Evolutionary conservation across 2,113 vertebrate genomes (phyloP), one percentile per base, ranked within the genome.

Genomic region (Oncorhynchus tshawytscha): DNA sequence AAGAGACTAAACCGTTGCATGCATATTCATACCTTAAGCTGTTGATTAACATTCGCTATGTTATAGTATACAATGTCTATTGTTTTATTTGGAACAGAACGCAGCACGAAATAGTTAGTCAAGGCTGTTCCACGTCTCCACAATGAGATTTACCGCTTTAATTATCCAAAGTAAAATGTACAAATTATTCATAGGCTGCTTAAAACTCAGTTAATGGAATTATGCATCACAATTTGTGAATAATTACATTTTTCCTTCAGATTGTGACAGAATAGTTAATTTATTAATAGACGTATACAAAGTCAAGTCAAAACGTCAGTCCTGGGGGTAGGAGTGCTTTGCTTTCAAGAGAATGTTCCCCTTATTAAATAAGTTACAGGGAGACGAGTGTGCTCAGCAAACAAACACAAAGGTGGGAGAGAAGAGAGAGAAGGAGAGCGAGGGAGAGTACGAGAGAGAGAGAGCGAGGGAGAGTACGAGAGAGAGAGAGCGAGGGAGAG

Each of bases 211-310:
- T 91, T 88, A 84, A 89, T 89, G 85, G 88, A 93, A 94, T 93
- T 92, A 92, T 94, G 91, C 88, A 91, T 92, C 70, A 84, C 88
- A 90, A 88, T 93, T 87, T 92, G 87, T 93, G 90, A 92, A 94
- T 93, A 91, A 93, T 92, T 92, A 83, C 93, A 93, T 91, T 86
- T 91, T 92, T 92, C 86, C 89, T 90, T 92, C 89, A 90, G 86
- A 92, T 90, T 91, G 89, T 92, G 92, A 93, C 91, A 92, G 90
- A 93, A 93, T 90, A 90, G 87, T 87, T 94, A 92, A 93, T 94
- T 91, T 93, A 94, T 93, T 93, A 92, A 93, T 92, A 89, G 91
- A 91, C 82, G 81, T 89, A 90, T 88, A 91, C 89, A 94, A 91
- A 92, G 90, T 91, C 80, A 87, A 93, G 90, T 91, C 90, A 91